Conservation (phyloP, 2,113 vertebrate species). For the Solea senegalensis region DNA sequence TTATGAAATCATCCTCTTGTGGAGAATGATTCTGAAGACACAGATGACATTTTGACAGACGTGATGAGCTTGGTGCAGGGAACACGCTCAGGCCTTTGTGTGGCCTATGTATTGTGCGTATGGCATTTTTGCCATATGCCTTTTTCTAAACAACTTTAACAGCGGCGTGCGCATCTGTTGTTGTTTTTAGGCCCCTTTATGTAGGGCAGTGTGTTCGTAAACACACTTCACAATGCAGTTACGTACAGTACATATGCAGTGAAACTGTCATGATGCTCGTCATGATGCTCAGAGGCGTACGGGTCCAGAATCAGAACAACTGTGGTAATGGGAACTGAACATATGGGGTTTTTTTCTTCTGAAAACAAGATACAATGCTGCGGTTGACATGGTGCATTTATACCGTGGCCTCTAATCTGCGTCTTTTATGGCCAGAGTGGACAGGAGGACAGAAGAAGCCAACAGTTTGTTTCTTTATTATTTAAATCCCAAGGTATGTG, state of each 20-base stretch:
- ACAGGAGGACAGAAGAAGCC: not conserved
- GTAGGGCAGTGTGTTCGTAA: slow-evolving; percentile 14
- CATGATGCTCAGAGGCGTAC: slow-evolving; percentile 11
- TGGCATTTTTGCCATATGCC: slow-evolving; percentile 1
- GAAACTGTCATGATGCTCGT: not conserved
- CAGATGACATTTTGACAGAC: not conserved
- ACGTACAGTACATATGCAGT: slow-evolving; percentile 5
- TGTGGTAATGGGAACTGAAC: slow-evolving; percentile 23
- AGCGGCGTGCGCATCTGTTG: slow-evolving; percentile 44
- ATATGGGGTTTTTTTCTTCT: slow-evolving; percentile 40
- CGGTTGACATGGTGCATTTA: slow-evolving; percentile 20
- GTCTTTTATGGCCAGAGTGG: slow-evolving; percentile 27
- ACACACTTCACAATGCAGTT: slow-evolving; percentile 5
- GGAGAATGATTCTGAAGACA: too few relatives aligned
- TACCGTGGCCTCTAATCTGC: slow-evolving; percentile 26
- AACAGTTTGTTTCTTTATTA: slow-evolving; percentile 6
- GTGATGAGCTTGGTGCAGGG: not conserved
- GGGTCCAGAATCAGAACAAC: slow-evolving; percentile 1
- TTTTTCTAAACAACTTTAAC: slow-evolving; percentile 8
- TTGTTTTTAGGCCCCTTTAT: slow-evolving; percentile 32
- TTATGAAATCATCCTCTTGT: too few relatives aligned
- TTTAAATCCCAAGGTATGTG: not conserved
- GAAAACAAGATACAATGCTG: slow-evolving; percentile 18
- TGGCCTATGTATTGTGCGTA: not conserved
- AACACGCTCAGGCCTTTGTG: not conserved